Base-by-base conservation (phyloP, 2,797 vertebrate species). In the Sitta carolinensis region DNA sequence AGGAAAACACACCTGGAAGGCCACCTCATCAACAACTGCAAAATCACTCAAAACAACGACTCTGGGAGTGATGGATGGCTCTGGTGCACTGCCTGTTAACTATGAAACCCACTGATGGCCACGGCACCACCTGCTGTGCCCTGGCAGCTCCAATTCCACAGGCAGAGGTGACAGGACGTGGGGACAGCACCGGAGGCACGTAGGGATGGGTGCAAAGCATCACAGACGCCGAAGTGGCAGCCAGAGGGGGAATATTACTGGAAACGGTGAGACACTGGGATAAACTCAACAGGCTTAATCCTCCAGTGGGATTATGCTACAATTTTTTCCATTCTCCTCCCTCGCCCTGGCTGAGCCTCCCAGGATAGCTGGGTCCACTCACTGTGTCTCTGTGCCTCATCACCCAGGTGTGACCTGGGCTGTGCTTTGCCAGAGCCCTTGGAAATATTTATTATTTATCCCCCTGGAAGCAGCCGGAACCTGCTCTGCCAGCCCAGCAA, bases 41-140 rank as follows among this genome's bases (percentile, higher is more conserved):
- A 20, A 62, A 52, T 11, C 13, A 30, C 43, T 8, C 11, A 5
- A 36, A 66, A 32, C 16, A 11, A 20, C 1, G 6, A 25, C 29
- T 66, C 38, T 21, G 40, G 45, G 73, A 59, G 69, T 72, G 36
- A 19, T 1, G 3, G 21, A 16, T 5, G 1, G 4, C 6, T 47
- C 38, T 14, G 36, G 7, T 27, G 19, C 26, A 20, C 0, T n/a
- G n/a, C n/a, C n/a, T n/a, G 0, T 26, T 50, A 40, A 48, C 67
- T 80, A 73, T 40, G 70, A 82, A 70, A 45, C 58, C 61, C 29
- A 3, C 27, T 5, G 74, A 55, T 0, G 3, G 50, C 16, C 38
- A 32, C 20, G 14, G 73, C 67, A 59, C 9, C 48, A 40, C 9
- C 16, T 12, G 12, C 52, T 14, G 19, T 40, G 32, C 26, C 48